Conservation (phyloP, 2,113 vertebrate species). For the Elephantulus edwardii region DNA sequence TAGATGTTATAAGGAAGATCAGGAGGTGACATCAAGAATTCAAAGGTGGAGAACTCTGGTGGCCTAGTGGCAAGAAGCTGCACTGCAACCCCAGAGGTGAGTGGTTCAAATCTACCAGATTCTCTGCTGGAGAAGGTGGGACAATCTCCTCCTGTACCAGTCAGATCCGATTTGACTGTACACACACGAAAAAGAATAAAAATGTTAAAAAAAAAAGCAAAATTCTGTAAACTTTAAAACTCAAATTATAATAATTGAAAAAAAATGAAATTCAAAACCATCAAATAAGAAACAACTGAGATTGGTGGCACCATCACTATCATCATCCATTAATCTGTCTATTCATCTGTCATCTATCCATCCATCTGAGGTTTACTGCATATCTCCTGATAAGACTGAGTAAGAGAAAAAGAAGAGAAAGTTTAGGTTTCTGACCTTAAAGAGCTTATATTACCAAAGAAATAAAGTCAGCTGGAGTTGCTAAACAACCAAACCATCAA, state of each 20-base stretch:
- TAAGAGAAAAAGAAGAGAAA: conserved; percentile 45
- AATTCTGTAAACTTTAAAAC: too few relatives aligned
- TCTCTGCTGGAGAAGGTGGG: too few relatives aligned
- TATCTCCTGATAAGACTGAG: conserved; percentile 15
- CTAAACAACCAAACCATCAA: background rate
- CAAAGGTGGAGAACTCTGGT: conserved; percentile 6
- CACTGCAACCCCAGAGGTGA: too few relatives aligned
- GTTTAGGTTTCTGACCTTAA: conserved; percentile 30
- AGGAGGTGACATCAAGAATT: conserved; percentile 28
- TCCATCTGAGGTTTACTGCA: background rate
- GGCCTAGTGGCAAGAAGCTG: too few relatives aligned
- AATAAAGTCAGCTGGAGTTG: conserved; percentile 40
- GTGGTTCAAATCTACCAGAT: too few relatives aligned
- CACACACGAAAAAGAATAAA: too few relatives aligned
- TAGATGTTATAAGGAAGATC: conserved; percentile 41
- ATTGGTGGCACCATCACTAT: conserved; percentile 25
- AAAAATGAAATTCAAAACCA: too few relatives aligned
- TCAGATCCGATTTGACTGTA: too few relatives aligned
- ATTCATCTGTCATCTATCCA: background rate
- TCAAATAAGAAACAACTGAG: conserved; percentile 35
- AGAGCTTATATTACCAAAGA: conserved; percentile 17
- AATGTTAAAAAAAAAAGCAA: too few relatives aligned
- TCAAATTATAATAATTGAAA: too few relatives aligned
- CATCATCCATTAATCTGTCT: background rate
- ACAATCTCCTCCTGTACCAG: too few relatives aligned